phyloP scores from a whole-genome alignment of 2,888 invertebrate species.

The Pollenia labialis region DNA sequence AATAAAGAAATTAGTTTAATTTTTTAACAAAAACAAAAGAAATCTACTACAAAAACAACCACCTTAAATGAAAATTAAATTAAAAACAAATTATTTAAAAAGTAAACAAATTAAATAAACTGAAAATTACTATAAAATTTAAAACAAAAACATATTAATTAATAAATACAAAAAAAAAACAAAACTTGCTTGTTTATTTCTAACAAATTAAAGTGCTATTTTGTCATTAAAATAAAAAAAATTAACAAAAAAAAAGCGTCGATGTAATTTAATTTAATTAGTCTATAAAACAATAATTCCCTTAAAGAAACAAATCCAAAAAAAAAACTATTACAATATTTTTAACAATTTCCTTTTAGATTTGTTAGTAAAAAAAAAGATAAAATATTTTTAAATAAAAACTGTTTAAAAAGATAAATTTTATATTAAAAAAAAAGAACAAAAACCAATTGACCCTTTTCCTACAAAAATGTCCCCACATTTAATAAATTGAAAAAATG shows the following conservation, averaged over 20 bases:
- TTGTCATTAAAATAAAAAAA: constrained; percentile 61
- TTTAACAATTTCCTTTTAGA: constrained; percentile 31
- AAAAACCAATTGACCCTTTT: constrained; percentile 14
- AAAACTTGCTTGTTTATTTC: constrained; percentile 70
- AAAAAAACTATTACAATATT: constrained; percentile 38
- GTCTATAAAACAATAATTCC: constrained; percentile 55
- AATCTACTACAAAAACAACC: constrained; percentile 72
- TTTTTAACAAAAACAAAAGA: constrained; percentile 56
- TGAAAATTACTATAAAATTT: constrained; percentile 71
- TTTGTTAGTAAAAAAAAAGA: constrained; percentile 56
- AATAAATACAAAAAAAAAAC: constrained; percentile 63
- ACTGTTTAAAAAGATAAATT: constrained; percentile 38
- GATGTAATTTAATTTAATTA: constrained; percentile 70
- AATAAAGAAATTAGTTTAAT: constrained; percentile 63
- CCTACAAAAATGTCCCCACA: constrained; percentile 27
- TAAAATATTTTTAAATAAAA: constrained; percentile 43
- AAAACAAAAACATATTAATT: constrained; percentile 49
- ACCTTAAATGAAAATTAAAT: constrained; percentile 65
- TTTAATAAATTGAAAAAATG: constrained; percentile 14
- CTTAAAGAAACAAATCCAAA: constrained; percentile 39
- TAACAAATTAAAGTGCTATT: constrained; percentile 70
- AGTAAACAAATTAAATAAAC: constrained; percentile 74
- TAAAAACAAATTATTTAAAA: constrained; percentile 62
- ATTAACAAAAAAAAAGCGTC: constrained; percentile 32
- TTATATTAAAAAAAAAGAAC: constrained; percentile 45